Base-by-base conservation (phyloP, 2,888 invertebrate genomes). In the Pemphredon lugubris region DNA sequence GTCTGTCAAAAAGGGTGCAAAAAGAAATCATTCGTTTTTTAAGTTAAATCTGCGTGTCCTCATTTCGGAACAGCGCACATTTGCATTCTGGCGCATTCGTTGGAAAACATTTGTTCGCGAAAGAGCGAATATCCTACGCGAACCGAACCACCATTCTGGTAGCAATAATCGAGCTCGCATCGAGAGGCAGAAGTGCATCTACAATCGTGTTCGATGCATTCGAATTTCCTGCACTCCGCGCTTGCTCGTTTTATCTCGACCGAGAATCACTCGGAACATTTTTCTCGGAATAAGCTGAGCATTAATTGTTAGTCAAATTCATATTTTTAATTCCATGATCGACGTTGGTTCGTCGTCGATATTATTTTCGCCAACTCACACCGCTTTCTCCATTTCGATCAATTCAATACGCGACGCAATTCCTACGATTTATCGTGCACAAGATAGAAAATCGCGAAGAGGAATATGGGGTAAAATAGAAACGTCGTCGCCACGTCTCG, bases 121-220 rank as follows among this genome's bases (percentile, higher is more conserved):
- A 65, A 75, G 70, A 58, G 65, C 47, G 26, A 30, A 30, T 55
- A 32, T 45, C 39, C 4, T 9, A 47, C 21, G 47, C 47, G 26
- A 20, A 66, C 42, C 30, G 50, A 50, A 53, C 34, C 40, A 9
- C 21, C 23, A 34, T 40, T 44, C 30, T 54, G 37, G 30, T 69
- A 61, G 51, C 69, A 34, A 64, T 74, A 63, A 74, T 74, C 42
- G 73, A 74, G 11, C 39, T 13, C 13, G 21, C 18, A 63, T 67
- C 47, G 50, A 34, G 42, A 59, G 13, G 11, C 63, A 42, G 37
- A 54, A 32, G 47, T 39, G 53, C 40, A 42, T 32, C 47, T 32
- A 30, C 44, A 66, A 66, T 47, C 73, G 47, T n/a, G 47, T 11
- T 23, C 18, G 44, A 50, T 50, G 39, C 50, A 51, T 39, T 32